Base-by-base conservation (phyloP, 2,113 vertebrate species). In the Clarias gariepinus region DNA sequence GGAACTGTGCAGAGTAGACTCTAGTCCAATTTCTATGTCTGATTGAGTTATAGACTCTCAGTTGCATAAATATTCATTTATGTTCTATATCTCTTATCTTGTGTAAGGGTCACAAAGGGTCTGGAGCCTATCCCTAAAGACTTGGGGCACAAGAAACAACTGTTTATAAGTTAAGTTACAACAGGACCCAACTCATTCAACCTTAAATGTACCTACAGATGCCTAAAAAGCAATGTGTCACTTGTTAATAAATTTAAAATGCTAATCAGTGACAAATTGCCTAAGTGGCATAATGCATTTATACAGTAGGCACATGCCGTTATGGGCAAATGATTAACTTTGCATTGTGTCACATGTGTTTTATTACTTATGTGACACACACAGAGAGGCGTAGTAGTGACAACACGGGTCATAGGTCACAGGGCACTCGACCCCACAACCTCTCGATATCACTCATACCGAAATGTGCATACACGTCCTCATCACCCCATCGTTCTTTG, bases 361-460 rank as follows among this genome's bases (percentile, higher is more conserved):
- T 25, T 69, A 82, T 66, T 55, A 19, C 36, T 63, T 74, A 33
- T 19, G 82, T 81, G 30, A 21, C 58, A 25, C 58, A 81, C 64
- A 25, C 36, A 19, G 36, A 58, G 55, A 64, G 60, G 60, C 33
- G 60, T 83, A 36, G 33, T 28, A 71, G 28, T 88, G 87, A 86
- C 82, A 88, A 84, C 85, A 79, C 55, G 78, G 88, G 85, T 73
- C 82, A 73, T 8, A 84, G 82, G 82, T 89, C 87, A 87, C 47
- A 52, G 57, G 71, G 28, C 47, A 55, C 52, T 57, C 25, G 57
- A 63, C 21, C 25, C 30, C n/a, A 78, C 83, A 81, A 87, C 73
- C 63, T 33, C 80, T 68, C 52, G 33, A 47, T 52, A 74, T 82
- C 83, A 87, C 82, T 79, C 58, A 82, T 18, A 79, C 71, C 33